These are phyloP conservation scores for Nycteola revayana DNA, from an alignment of 2,888 invertebrate species.

Conservation along the genomic window DNA sequence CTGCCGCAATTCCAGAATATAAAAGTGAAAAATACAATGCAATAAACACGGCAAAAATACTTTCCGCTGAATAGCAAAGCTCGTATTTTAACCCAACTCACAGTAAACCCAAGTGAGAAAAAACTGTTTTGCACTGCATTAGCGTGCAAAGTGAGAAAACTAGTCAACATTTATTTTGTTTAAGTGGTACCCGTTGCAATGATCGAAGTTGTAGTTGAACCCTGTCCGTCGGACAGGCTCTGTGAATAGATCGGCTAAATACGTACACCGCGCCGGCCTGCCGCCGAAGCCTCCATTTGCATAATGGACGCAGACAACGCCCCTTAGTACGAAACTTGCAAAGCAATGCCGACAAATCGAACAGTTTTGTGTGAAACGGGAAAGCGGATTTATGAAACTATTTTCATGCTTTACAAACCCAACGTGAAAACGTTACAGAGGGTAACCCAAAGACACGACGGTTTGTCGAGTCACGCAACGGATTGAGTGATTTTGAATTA, in stretches of 20 bases:
- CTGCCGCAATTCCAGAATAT: slow-evolving; percentile 17
- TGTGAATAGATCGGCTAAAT: slow-evolving; percentile 69
- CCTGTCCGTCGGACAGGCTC: slow-evolving; percentile 41
- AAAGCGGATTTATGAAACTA: slow-evolving; percentile 47
- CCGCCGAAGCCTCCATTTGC: slow-evolving; percentile 59
- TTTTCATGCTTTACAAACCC: slow-evolving; percentile 47
- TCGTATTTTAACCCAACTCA: slow-evolving; percentile 22
- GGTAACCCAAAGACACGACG: slow-evolving; percentile 46
- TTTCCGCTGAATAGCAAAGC: slow-evolving; percentile 20
- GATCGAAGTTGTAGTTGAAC: slow-evolving; percentile 48
- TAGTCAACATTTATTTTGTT: slow-evolving; percentile 37
- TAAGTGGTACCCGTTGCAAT: slow-evolving; percentile 28
- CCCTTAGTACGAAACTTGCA: slow-evolving; percentile 48
- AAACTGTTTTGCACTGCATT: slow-evolving; percentile 20
- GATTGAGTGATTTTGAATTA: slow-evolving; percentile 56
- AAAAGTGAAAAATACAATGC: slow-evolving; percentile 21
- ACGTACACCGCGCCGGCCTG: slow-evolving; percentile 39
- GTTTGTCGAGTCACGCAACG: slow-evolving; percentile 60
- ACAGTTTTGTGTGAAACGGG: slow-evolving; percentile 38
- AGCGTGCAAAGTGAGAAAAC: slow-evolving; percentile 33
- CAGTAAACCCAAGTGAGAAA: slow-evolving; percentile 20
- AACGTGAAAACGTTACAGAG: slow-evolving; percentile 37
- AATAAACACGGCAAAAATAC: slow-evolving; percentile 24
- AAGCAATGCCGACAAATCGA: slow-evolving; percentile 51
- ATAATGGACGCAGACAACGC: slow-evolving; percentile 65